These are phyloP conservation scores for Zaprionus ghesquierei DNA, from an alignment of 1,140 invertebrate genomes.

Conservation along the genomic window DNA sequence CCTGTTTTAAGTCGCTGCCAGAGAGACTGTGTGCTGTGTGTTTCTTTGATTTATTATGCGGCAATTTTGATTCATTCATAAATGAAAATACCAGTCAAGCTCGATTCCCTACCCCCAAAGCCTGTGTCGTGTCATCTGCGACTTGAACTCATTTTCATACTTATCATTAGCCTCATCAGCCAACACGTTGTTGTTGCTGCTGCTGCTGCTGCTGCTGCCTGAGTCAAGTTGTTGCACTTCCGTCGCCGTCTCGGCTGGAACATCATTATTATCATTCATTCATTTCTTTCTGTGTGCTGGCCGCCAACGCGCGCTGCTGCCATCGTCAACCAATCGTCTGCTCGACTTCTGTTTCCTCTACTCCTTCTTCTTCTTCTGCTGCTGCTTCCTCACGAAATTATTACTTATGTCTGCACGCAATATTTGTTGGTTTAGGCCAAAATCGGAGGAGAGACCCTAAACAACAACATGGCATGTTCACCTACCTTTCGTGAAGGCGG, in stretches of 20 bases:
- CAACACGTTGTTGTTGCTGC: constrained; percentile 33
- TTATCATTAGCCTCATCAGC: constrained; percentile 68
- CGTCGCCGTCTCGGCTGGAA: constrained; percentile 15
- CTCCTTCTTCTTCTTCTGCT: constrained; percentile 3
- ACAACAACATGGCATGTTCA: constrained; percentile 7
- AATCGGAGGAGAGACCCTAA: constrained; percentile 22
- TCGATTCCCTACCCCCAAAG: neutral
- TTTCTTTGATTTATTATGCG: constrained; percentile 46
- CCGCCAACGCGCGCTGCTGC: constrained; percentile 26
- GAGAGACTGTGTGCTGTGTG: constrained; percentile 50
- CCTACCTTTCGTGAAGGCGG: constrained; percentile 41
- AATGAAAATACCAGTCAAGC: constrained; percentile 44
- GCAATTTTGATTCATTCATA: constrained; percentile 62
- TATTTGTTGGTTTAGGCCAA: constrained; percentile 61
- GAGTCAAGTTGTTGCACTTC: constrained; percentile 40
- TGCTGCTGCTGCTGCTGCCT: constrained; percentile 18
- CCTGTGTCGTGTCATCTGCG: constrained; percentile 63
- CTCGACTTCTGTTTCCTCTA: constrained; percentile 67
- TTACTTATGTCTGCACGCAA: constrained; percentile 69
- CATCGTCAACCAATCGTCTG: constrained; percentile 63
- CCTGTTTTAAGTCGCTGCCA: constrained; percentile 15
- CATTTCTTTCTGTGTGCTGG: constrained; percentile 10
- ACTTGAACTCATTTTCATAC: constrained; percentile 63
- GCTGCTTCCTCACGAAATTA: constrained; percentile 47
- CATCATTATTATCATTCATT: constrained; percentile 38